Percentiles rank a stretch among this genome's conserved stretches.
phyloP scores from a whole-genome alignment of 92 coral and sea anemone species.

The Metridium senile region DNA sequence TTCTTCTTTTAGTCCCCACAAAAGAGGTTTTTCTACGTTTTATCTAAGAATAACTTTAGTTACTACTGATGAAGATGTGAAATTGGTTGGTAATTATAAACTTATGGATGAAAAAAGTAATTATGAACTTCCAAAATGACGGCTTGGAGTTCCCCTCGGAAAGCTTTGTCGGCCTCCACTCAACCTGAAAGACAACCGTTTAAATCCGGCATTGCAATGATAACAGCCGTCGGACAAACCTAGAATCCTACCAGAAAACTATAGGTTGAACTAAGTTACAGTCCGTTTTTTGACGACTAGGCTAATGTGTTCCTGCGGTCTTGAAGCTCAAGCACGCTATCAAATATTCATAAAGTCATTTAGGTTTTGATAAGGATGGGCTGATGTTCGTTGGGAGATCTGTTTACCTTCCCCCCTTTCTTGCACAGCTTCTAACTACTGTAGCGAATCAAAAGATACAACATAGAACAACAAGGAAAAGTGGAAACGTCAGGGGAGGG shows the following conservation, averaged over 20 bases:
- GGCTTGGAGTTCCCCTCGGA: neutral
- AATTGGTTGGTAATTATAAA: too few relatives aligned
- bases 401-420: slow-evolving; percentile 8
- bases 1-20: too few relatives aligned
- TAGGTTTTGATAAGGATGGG: slow-evolving; percentile 13
- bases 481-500: neutral
- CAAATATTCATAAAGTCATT: slow-evolving; percentile 10
- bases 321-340: neutral
- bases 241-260: too few relatives aligned
- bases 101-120: too few relatives aligned
- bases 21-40: too few relatives aligned
- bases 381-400: neutral
- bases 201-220: neutral
- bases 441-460: neutral
- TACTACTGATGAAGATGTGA: too few relatives aligned
- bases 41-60: too few relatives aligned
- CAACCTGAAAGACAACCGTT: neutral
- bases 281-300: too few relatives aligned
- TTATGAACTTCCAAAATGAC: neutral
- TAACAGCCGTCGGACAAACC: too few relatives aligned
- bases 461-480: neutral
- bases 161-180: neutral
- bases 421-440: neutral
- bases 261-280: too few relatives aligned
- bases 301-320: slow-evolving; percentile 7